A percentile compares a stretch with the other conserved stretches of the same genome.
Evolutionary conservation across 2,888 invertebrate genomes (phyloP).

Genomic region (Neoascia interrupta): DNA sequence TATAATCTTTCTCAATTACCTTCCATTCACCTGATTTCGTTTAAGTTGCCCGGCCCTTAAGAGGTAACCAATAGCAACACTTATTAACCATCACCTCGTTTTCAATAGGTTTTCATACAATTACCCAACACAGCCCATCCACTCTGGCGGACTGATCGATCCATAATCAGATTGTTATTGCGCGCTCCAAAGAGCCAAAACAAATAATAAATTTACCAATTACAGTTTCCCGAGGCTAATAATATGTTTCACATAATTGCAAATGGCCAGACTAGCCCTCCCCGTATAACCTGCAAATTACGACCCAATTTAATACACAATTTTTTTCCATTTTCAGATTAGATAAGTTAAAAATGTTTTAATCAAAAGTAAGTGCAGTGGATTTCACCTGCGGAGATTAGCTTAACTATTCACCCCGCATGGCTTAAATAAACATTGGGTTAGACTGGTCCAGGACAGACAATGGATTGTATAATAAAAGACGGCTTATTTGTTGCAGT

Average conservation of each 20-base stretch:
- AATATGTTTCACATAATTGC: conserved; percentile 62
- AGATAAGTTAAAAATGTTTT: conserved; percentile 50
- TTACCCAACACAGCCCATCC: conserved; percentile 28
- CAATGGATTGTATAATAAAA: conserved; percentile 46
- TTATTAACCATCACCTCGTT: conserved; percentile 32
- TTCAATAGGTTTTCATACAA: conserved; percentile 31
- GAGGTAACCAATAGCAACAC: conserved; percentile 18
- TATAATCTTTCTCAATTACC: conserved; percentile 32
- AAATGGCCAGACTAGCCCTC: too few species aligned
- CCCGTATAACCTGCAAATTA: conserved; percentile 26
- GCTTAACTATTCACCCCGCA: background rate
- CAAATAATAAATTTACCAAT: conserved; percentile 62
- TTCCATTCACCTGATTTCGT: conserved; percentile 43
- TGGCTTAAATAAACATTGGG: conserved; percentile 30
- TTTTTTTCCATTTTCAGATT: background rate
- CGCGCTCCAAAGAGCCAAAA: conserved; percentile 39
- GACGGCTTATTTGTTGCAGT: conserved; percentile 26
- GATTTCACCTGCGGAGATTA: conserved; percentile 30
- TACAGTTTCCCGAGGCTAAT: conserved; percentile 29
- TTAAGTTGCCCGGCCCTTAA: conserved; percentile 42
- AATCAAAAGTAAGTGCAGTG: conserved; percentile 59
- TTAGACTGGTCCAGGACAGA: background rate
- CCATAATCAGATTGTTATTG: conserved; percentile 45
- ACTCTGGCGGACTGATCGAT: conserved; percentile 4
- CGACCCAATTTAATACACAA: conserved; percentile 51